Conservation (phyloP, 1,140 invertebrate genomes). For the Eumeta japonica region DNA sequence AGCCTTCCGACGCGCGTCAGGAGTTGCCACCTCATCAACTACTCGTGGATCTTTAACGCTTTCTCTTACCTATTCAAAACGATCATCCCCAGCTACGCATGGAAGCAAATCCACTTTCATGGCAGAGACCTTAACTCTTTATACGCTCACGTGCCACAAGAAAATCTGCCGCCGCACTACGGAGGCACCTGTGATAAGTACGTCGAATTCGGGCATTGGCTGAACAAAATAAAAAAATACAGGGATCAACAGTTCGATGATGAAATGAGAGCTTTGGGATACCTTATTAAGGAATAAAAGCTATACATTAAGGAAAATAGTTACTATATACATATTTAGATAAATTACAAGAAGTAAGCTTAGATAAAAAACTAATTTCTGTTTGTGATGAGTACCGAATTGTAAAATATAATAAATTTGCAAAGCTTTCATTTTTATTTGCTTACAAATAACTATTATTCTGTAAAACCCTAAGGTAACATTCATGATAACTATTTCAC, state of each 20-base stretch:
- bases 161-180: slow-evolving; percentile 65
- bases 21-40: slow-evolving; percentile 75
- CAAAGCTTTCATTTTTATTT: too few relatives aligned
- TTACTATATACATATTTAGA: too few relatives aligned
- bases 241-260: slow-evolving; percentile 34
- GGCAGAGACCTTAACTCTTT: slow-evolving; percentile 69
- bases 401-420: too few relatives aligned
- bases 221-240: slow-evolving; percentile 42
- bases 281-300: slow-evolving; percentile 38
- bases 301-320: too few relatives aligned
- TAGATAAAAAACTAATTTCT: too few relatives aligned
- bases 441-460: too few relatives aligned
- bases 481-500: too few relatives aligned
- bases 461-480: too few relatives aligned
- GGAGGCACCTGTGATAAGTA: slow-evolving; percentile 61
- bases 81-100: slow-evolving; percentile 67
- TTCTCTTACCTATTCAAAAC: slow-evolving; percentile 76
- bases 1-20: slow-evolving; percentile 70
- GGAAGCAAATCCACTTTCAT: slow-evolving; percentile 67
- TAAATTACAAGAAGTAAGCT: too few relatives aligned
- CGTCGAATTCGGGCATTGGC: slow-evolving; percentile 17
- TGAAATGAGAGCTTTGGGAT: slow-evolving; percentile 42
- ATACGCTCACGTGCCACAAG: slow-evolving; percentile 62
- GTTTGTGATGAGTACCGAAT: too few relatives aligned
- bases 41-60: slow-evolving; percentile 75